Evolutionary conservation across 1,140 invertebrate species (phyloP).

Genomic region (Tachypleus tridentatus): DNA sequence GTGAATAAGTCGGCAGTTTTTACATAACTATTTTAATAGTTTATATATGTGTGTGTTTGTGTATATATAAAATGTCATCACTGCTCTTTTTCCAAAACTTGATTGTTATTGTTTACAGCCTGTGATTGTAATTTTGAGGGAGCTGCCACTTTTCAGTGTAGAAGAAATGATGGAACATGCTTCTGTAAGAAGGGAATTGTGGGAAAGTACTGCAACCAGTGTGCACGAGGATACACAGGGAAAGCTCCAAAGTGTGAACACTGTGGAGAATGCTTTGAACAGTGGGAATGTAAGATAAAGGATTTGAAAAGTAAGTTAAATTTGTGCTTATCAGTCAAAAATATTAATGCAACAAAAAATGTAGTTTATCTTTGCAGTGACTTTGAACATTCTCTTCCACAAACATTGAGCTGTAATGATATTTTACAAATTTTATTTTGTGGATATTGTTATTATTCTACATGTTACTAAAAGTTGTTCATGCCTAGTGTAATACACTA

Average conservation of each 20-base stretch:
- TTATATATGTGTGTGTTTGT: too few relatives aligned
- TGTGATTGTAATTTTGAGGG: slow-evolving; percentile 82
- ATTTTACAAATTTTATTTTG: too few relatives aligned
- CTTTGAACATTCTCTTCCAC: too few relatives aligned
- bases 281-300: slow-evolving; percentile 83
- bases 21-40: too few relatives aligned
- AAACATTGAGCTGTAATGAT: too few relatives aligned
- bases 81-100: not conserved
- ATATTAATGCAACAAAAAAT: too few relatives aligned
- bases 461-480: too few relatives aligned
- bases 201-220: slow-evolving; percentile 86
- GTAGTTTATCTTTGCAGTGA: too few relatives aligned
- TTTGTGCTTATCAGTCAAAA: too few relatives aligned
- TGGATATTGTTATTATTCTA: too few relatives aligned
- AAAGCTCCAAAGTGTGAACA: slow-evolving; percentile 73
- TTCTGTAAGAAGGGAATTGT: slow-evolving; percentile 79
- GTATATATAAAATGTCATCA: not conserved
- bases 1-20: too few relatives aligned
- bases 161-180: slow-evolving; percentile 73
- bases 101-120: slow-evolving; percentile 33
- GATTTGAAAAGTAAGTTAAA: slow-evolving; percentile 49
- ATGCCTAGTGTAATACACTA: too few relatives aligned
- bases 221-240: slow-evolving; percentile 85
- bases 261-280: slow-evolving; percentile 97
- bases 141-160: slow-evolving; percentile 68